phyloP scores from a whole-genome alignment of 2,113 vertebrate species.

The Electrona antarctica region DNA sequence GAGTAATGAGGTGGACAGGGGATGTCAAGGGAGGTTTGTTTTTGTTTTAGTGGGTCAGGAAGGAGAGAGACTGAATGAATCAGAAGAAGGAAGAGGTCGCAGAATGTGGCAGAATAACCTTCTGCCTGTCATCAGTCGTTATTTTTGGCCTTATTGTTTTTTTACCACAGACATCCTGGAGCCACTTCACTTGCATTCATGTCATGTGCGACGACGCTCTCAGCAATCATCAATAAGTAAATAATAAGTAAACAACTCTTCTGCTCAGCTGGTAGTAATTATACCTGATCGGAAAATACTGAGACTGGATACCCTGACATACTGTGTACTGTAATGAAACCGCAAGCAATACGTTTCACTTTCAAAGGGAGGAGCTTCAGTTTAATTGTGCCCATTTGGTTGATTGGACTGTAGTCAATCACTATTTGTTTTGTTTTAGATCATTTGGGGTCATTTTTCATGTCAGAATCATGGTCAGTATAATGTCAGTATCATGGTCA shows the following conservation, averaged over 20 bases:
- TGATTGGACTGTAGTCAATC: no score
- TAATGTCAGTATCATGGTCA: no score
- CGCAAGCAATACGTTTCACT: slow-evolving; percentile 47
- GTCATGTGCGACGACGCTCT: slow-evolving; percentile 39
- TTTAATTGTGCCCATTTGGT: no score
- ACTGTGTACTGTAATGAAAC: slow-evolving; percentile 8
- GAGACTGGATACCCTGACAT: slow-evolving; percentile 46
- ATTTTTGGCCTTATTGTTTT: no score
- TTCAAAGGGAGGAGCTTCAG: slow-evolving; percentile 25
- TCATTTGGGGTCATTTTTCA: no score
- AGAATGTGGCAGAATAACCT: background rate
- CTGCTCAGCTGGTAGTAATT: slow-evolving; percentile 62
- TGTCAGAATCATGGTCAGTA: no score
- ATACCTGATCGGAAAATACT: slow-evolving; percentile 60
- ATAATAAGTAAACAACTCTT: slow-evolving; percentile 66
- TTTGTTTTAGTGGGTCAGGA: background rate
- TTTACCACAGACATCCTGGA: slow-evolving; percentile 4
- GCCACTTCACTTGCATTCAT: slow-evolving; percentile 63
- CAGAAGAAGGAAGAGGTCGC: slow-evolving; percentile 3
- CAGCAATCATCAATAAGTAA: no score
- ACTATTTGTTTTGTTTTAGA: no score
- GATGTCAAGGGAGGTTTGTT: slow-evolving; percentile 15
- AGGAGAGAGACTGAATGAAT: background rate
- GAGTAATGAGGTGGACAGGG: background rate
- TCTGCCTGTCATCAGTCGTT: no score